phyloP scores from a whole-genome alignment of 2,113 vertebrate species.

The Trogon surrucura region DNA sequence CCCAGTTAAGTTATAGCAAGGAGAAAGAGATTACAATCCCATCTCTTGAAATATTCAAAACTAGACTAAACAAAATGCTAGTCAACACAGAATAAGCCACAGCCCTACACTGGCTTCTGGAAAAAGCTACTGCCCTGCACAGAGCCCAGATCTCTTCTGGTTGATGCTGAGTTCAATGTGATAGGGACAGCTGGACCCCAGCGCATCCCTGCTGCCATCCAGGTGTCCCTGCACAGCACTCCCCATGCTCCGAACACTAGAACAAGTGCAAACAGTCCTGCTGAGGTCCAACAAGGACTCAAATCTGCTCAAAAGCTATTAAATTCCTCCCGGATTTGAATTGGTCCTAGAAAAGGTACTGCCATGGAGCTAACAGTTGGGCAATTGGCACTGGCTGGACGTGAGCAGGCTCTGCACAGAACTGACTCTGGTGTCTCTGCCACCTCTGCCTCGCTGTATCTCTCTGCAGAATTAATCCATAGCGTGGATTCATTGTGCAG shows the following conservation, averaged over 20 bases:
- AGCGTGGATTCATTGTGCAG: not conserved
- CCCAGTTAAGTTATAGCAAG: not conserved
- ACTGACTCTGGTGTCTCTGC: not conserved
- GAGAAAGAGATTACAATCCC: not conserved
- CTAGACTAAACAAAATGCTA: not conserved
- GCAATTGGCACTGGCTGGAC: not conserved
- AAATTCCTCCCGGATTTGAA: not conserved
- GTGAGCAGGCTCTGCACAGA: not conserved
- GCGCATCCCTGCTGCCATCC: not conserved
- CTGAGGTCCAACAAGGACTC: not conserved
- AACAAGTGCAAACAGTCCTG: not conserved
- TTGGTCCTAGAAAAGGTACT: not conserved
- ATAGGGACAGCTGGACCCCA: not conserved
- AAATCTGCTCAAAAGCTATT: not conserved
- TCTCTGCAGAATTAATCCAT: constrained; percentile 3
- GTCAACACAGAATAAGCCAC: not conserved
- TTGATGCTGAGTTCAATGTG: not conserved
- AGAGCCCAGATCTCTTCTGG: not conserved
- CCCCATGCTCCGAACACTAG: not conserved
- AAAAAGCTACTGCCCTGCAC: not conserved
- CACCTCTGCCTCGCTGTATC: not conserved
- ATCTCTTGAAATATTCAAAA: not conserved
- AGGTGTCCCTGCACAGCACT: not conserved
- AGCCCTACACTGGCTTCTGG: not conserved
- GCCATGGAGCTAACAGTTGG: not conserved